These are phyloP conservation scores for Xenopus petersii DNA, from an alignment of 2,797 vertebrate genomes.

Conservation along the genomic window DNA sequence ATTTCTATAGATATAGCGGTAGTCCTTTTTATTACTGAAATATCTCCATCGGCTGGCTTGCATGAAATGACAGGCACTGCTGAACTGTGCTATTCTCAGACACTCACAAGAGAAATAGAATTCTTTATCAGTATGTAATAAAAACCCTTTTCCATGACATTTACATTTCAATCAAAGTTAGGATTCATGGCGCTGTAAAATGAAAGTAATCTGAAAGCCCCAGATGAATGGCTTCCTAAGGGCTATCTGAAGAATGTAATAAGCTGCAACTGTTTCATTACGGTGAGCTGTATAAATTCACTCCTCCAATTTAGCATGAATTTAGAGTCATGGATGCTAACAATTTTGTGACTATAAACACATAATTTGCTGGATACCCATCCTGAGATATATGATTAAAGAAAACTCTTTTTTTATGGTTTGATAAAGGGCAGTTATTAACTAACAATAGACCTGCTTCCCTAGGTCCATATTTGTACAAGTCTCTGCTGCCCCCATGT, in stretches of 20 bases:
- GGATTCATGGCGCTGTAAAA: conserved; percentile 17
- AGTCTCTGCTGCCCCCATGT: no score
- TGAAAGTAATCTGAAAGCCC: conserved; percentile 23
- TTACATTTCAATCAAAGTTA: conserved; percentile 31
- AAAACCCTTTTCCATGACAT: conserved; percentile 28
- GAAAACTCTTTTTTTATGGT: no score
- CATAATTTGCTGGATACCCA: background rate
- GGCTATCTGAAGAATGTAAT: conserved; percentile 9
- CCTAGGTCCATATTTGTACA: no score
- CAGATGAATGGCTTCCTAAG: conserved; percentile 23
- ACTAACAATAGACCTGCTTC: no score
- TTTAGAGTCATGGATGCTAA: conserved; percentile 12
- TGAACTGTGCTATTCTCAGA: conserved; percentile 16
- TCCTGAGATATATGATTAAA: background rate
- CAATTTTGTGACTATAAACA: conserved; percentile 10
- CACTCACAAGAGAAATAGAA: conserved; percentile 6
- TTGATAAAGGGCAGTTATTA: no score
- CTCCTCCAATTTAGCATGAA: conserved; percentile 17
- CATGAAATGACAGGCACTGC: conserved; percentile 3
- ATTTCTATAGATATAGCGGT: no score
- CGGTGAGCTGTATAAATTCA: conserved; percentile 11
- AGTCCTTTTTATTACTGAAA: background rate
- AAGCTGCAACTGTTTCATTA: conserved; percentile 23
- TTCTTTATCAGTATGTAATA: conserved; percentile 18
- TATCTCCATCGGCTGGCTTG: conserved; percentile 9